Evolutionary conservation across 2,113 vertebrate genomes (phyloP).

Genomic region (Rhizomys pruinosus): DNA sequence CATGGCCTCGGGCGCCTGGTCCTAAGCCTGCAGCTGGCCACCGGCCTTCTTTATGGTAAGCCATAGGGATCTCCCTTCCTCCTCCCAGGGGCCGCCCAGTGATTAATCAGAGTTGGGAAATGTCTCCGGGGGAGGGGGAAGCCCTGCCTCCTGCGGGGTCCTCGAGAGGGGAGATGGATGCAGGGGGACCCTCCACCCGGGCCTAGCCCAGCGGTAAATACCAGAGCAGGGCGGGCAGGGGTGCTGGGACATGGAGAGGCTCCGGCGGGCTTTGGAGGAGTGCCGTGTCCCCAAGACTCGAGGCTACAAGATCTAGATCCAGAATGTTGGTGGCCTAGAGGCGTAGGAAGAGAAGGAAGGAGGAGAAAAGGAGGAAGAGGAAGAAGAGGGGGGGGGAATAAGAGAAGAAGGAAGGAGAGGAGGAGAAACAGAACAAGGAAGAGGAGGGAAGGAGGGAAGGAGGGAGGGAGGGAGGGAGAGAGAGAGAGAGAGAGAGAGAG

Average conservation of each 20-base stretch:
- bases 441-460: neutral
- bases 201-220: neutral
- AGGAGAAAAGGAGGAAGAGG: neutral
- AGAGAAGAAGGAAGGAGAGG: neutral
- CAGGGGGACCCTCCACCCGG: neutral
- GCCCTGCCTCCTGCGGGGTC: constrained; percentile 17
- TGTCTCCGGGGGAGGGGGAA: constrained; percentile 50
- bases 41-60: constrained; percentile 65
- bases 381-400: neutral
- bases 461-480: neutral
- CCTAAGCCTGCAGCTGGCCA: neutral
- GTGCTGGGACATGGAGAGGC: no score
- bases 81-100: constrained; percentile 66
- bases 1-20: constrained; percentile 63
- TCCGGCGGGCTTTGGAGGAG: neutral
- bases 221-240: neutral
- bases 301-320: neutral
- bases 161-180: neutral
- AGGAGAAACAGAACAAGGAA: no score
- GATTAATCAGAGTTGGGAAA: constrained; percentile 77
- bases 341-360: neutral
- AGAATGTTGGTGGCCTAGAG: neutral
- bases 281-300: neutral
- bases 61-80: constrained; percentile 66
- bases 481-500: no score